Base-by-base conservation (phyloP, 2,113 vertebrate genomes). In the Harpagus bidentatus region DNA sequence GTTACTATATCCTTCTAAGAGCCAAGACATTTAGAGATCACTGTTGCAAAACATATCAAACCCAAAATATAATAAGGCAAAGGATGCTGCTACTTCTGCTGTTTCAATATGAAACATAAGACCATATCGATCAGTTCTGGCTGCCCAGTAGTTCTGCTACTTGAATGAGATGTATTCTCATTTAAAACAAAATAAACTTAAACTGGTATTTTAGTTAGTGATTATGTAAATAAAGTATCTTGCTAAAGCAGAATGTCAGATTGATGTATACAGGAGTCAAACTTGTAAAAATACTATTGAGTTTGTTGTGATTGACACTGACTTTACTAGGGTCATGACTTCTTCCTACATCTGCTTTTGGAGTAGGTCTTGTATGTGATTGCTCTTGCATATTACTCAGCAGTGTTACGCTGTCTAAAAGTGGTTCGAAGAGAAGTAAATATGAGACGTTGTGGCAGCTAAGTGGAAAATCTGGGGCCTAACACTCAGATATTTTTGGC, bases 91-190 rank as follows among this genome's bases (percentile, higher is more conserved):
- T 59, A 6, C 6, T 74, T 61, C 13, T 22, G 13, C 29, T 67
- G 5, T 72, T 78, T 67, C 32, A 26, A 6, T 32, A 11, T 18
- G 38, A 67, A 86, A 58, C 10, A 5, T n/a, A 38, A n/a, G 15
- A 55, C 12, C 0, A 0, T 28, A 25, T 13, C 0, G 0, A 45
- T 40, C 10, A 34, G 18, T 22, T 42, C 66, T 78, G 31, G 22
- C 31, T 73, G 25, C 40, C 15, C 18, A 21, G 22, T 63, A 43
- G 28, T 21, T 70, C 28, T 63, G 5, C 22, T 29, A 8, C 23
- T 29, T 31, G 22, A 76, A 55, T 21, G 48, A 63, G 38, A 17
- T 20, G 6, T 34, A 10, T 26, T 86, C 36, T 82, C 5, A 14
- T 6, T 26, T 5, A 8, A 78, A 82, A 55, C 23, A 53, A 69